phyloP scores from a whole-genome alignment of 2,113 vertebrate genomes.

The Misgurnus anguillicaudatus region DNA sequence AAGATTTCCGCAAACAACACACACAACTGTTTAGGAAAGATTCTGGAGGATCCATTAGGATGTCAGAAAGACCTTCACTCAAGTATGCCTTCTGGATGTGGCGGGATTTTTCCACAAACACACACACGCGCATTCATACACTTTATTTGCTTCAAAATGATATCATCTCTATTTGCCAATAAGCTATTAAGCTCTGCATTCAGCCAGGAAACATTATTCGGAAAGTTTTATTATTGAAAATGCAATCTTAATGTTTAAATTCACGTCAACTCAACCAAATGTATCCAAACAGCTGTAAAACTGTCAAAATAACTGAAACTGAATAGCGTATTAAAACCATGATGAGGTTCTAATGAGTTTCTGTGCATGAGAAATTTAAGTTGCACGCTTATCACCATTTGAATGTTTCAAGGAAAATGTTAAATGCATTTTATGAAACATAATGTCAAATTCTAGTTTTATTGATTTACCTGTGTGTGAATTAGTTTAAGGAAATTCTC shows the following conservation, averaged over 20 bases:
- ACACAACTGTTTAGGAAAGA: constrained; percentile 3
- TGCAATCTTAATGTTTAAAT: no score
- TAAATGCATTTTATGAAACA: not conserved
- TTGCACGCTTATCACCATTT: not conserved
- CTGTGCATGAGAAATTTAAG: no score
- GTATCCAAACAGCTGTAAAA: no score
- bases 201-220: no score
- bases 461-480: not conserved
- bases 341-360: no score
- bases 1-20: not conserved
- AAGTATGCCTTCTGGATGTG: not conserved
- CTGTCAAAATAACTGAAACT: no score
- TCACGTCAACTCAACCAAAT: no score
- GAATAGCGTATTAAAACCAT: no score
- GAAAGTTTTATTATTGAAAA: no score
- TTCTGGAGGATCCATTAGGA: constrained; percentile 33
- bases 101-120: not conserved
- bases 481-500: not conserved
- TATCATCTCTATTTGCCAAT: not conserved
- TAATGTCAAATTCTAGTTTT: not conserved
- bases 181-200: no score
- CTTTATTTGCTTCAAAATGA: not conserved
- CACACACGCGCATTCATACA: not conserved
- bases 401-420: not conserved
- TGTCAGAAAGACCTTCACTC: constrained; percentile 17